Evolutionary conservation across 2,888 invertebrate genomes (phyloP), one percentile per base, ranked within the genome.

Genomic region (Trichogramma dendrolimi): DNA sequence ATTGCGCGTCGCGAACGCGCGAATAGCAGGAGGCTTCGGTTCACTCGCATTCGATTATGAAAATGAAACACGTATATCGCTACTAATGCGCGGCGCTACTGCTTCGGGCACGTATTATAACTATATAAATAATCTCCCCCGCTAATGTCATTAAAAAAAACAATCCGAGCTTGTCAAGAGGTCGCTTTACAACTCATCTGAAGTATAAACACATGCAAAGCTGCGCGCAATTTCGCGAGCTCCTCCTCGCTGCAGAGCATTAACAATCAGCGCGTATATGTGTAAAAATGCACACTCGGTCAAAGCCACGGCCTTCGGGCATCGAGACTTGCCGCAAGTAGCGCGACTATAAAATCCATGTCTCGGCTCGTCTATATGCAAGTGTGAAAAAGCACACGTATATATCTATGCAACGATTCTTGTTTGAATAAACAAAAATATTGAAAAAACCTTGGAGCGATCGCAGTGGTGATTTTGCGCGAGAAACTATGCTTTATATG

Each of bases 281-380:
- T 41, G 42, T 42, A 43, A 55, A 58, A 50, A 54, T 41, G 52
- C 27, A 27, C 58, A 46, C 55, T 55, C 63, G 63, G 60, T 64
- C 61, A 64, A 58, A 63, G 63, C 63, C 63, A 53, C 43, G 61
- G 61, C 58, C 61, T 64, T 63, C 54, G 60, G 42, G 42, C 46
- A 27, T 27, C 27, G 27, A 27, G 27, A 27, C 27, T 27, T 27
- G 27, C 3, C 27, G 27, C 27, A 27, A 27, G 27, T 27, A 27
- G 27, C 27, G 27, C 27, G 27, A 2, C 27, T 27, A 27, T 27
- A 27, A 27, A 27, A 27, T 27, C 27, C 27, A 27, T 27, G 27
- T 27, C 27, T 27, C 27, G 27, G 27, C 27, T 14, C 48, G 11
- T 48, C 48, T 6, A 11, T 6, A 5, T 11, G 48, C 11, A 11